Evolutionary conservation across 2,797 vertebrate genomes (phyloP), one percentile per base, ranked within the genome.

Genomic region (Merluccius polli): DNA sequence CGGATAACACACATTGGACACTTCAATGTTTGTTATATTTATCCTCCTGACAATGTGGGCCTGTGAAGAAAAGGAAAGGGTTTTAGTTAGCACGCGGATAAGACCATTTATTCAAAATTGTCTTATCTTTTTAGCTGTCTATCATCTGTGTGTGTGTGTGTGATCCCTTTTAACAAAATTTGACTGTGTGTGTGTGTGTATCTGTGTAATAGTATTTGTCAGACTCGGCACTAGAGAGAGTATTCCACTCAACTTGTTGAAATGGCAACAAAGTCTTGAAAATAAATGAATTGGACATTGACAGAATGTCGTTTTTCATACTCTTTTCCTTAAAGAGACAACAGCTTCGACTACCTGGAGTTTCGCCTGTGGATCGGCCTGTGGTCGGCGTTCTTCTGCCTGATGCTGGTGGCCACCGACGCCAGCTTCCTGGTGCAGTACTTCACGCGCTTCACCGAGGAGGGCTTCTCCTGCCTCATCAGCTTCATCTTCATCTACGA

Each of bases 401-500:
- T 99, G 78, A 18, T 95, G 27, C 92, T 99, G 0, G 97, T 99
- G 21, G 97, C 95, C 29, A 99, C 97, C 0, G 98, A 99, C 0
- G 97, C 98, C 92, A 99, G 97, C 88, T 99, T 94, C 91, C 81
- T 99, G 90, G 97, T 99, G 71, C 96, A 99, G 88, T 99, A 98
- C 89, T 99, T 99, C 81, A 99, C 98, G 10, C 97, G 98, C 29
- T 99, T 99, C 93, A 99, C 98, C 0, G 98, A 99, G 78, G 98
- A 99, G 81, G 98, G 98, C 0, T 99, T 99, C 87, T 97, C 98
- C 36, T 97, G 96, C 44, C 93, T 99, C n/a, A 99, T 99, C 87
- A 98, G 97, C 93, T 99, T 99, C 94, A 99, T 99, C 87, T 99
- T 99, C 89, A 99, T 99, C 83, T 99, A 99, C 0, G 98, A 99